Base-by-base conservation (phyloP, 2,797 vertebrate genomes). In the Danio aesculapii region DNA sequence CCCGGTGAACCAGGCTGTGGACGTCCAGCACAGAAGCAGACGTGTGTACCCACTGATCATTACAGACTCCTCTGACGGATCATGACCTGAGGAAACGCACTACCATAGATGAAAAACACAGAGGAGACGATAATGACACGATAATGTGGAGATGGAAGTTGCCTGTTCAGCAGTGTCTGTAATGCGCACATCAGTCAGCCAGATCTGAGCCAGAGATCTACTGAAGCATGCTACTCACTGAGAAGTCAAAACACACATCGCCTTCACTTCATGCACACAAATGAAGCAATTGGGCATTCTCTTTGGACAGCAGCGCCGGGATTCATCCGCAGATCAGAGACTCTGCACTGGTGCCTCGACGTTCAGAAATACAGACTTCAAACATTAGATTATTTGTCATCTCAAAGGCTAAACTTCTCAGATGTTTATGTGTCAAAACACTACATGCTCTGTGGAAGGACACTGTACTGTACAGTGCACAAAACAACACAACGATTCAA, bases 241-340 rank as follows among this genome's bases (percentile, higher is more conserved):
- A 30, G 13, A 55, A 68, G 52, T 6, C 44, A 49, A 68, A 78
- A 59, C 21, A 12, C 8, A 61, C 6, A 59, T 44, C 4, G 43
- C 8, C 12, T 49, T 59, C 21, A 75, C 12, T 49, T 59, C 21
- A 75, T 57, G 58, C n/a, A 13, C 77, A 75, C 43, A 64, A 55
- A 47, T n/a, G 0, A 58, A 64, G 57, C 79, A 77, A 77, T 71
- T 74, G 83, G 46, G 66, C n/a, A 84, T 82, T 84, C 74, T 83
- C 73, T 81, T 82, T 82, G 77, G 80, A 71, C 64, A 72, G 41
- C 44, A 39, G 7, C 30, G 2, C 76, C 19, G 68, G 75, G 67
- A 57, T 79, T 81, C 69, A 30, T 84, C 46, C 68, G 1, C 8
- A 72, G 63, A 83, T 84, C 82, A 81, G 77, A 84, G 61, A 66